Evolutionary conservation across 2,888 invertebrate species (phyloP).

Genomic region (Harpalus rubripes): DNA sequence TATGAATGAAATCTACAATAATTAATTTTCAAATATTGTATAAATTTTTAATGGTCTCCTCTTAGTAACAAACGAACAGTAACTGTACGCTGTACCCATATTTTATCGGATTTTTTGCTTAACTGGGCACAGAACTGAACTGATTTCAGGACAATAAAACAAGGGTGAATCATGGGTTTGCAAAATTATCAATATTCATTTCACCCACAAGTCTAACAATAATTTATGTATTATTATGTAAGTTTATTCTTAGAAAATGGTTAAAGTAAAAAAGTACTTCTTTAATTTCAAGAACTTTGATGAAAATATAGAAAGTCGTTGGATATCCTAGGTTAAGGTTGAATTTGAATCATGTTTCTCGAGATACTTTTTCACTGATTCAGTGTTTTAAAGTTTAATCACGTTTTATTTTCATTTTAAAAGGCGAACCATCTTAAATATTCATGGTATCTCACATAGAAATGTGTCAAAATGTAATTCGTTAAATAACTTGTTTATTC

Average conservation of each 20-base stretch:
- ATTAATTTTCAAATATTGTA: slow-evolving; percentile 3
- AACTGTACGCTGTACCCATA: not conserved
- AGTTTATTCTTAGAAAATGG: too few species aligned
- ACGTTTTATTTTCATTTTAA: slow-evolving; percentile 30
- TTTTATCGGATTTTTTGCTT: slow-evolving; percentile 3
- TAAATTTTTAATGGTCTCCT: not conserved
- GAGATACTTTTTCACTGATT: slow-evolving; percentile 28
- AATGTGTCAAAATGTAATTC: slow-evolving; percentile 1
- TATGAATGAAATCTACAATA: slow-evolving; percentile 15
- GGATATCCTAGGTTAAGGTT: slow-evolving; percentile 35
- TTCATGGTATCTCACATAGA: not conserved
- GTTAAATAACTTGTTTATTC: not conserved
- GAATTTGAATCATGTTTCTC: slow-evolving; percentile 8
- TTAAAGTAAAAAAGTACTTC: too few species aligned
- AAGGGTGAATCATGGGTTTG: slow-evolving; percentile 22
- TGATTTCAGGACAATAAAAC: not conserved
- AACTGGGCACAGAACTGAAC: slow-evolving; percentile 33
- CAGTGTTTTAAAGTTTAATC: slow-evolving; percentile 1
- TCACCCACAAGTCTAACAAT: not conserved
- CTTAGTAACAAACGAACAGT: slow-evolving; percentile 1
- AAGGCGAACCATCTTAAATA: slow-evolving; percentile 2
- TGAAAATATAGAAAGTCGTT: not conserved
- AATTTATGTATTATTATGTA: slow-evolving; percentile 5
- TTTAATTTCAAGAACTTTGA: slow-evolving; percentile 20
- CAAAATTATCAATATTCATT: slow-evolving; percentile 20